A percentile compares a stretch with the other conserved stretches of the same genome.
Conservation (phyloP, 1,140 invertebrate genomes). For the Dreissena rostriformis region DNA sequence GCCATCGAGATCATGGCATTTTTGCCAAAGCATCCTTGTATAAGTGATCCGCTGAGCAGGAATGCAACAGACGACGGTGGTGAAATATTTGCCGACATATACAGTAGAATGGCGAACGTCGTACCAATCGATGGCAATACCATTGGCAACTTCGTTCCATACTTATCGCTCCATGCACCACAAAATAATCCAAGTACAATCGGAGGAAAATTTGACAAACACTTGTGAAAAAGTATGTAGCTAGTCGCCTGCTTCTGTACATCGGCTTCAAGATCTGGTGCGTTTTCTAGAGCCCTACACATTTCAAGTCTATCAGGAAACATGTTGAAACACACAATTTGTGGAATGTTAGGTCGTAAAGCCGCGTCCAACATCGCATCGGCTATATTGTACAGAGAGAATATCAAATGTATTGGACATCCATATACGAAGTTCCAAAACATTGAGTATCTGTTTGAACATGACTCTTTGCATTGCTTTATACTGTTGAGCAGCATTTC, state of each 20-base stretch:
- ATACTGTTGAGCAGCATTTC: too few relatives aligned
- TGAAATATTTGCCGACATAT: constrained; percentile 64
- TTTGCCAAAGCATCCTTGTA: constrained; percentile 71
- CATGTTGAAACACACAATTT: constrained; percentile 62
- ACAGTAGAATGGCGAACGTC: constrained; percentile 64
- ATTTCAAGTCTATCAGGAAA: constrained; percentile 51
- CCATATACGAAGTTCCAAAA: constrained; percentile 42
- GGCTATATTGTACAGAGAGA: constrained; percentile 56
- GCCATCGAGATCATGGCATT: constrained; percentile 72
- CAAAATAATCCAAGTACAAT: constrained; percentile 70
- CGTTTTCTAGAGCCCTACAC: constrained; percentile 46
- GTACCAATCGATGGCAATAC: constrained; percentile 68
- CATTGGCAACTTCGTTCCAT: constrained; percentile 69
- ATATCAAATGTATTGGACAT: constrained; percentile 56
- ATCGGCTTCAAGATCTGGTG: constrained; percentile 54
- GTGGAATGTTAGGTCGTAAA: constrained; percentile 57
- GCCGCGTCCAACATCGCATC: constrained; percentile 55
- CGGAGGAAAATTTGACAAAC: constrained; percentile 70
- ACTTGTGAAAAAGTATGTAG: too few relatives aligned
- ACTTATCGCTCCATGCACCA: constrained; percentile 73
- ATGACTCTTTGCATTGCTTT: too few relatives aligned
- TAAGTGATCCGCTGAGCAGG: constrained; percentile 63
- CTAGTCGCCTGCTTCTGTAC: constrained; percentile 67
- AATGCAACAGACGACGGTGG: constrained; percentile 35
- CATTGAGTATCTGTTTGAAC: too few relatives aligned